Evolutionary conservation across 2,113 vertebrate genomes (phyloP).

Genomic region (Heptranchias perlo): DNA sequence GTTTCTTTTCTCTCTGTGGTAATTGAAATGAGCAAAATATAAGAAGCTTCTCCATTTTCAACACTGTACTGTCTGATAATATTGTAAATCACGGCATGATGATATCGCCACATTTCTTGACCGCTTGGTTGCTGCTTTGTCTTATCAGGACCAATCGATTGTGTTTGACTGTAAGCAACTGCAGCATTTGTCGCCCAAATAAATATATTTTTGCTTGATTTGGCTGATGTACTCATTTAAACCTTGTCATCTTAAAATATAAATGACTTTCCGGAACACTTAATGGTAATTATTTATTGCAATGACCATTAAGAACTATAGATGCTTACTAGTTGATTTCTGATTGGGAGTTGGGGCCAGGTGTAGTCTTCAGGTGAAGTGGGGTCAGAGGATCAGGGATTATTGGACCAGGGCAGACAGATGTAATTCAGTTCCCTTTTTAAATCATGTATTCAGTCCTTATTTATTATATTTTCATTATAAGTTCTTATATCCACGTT

Average conservation of each 20-base stretch:
- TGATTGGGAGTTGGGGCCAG: neutral
- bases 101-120: neutral
- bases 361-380: neutral
- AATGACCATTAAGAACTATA: neutral
- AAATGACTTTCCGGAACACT: neutral
- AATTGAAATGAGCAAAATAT: neutral
- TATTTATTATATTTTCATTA: neutral
- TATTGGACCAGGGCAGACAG: neutral
- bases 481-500: neutral
- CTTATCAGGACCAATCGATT: conserved; percentile 30
- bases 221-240: conserved; percentile 14
- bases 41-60: neutral
- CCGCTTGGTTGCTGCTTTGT: conserved; percentile 29
- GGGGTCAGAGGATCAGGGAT: neutral
- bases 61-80: conserved; percentile 16
- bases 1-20: neutral
- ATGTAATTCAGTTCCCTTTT: neutral
- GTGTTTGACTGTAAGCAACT: conserved; percentile 32
- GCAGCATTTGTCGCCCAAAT: conserved; percentile 30
- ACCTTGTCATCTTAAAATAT: neutral
- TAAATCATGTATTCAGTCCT: neutral
- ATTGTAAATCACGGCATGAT: conserved; percentile 32
- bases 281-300: no score
- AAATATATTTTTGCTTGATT: conserved; percentile 38
- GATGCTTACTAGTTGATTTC: neutral